phyloP scores from a whole-genome alignment of 2,797 vertebrate species.

The Chrosomus eos region DNA sequence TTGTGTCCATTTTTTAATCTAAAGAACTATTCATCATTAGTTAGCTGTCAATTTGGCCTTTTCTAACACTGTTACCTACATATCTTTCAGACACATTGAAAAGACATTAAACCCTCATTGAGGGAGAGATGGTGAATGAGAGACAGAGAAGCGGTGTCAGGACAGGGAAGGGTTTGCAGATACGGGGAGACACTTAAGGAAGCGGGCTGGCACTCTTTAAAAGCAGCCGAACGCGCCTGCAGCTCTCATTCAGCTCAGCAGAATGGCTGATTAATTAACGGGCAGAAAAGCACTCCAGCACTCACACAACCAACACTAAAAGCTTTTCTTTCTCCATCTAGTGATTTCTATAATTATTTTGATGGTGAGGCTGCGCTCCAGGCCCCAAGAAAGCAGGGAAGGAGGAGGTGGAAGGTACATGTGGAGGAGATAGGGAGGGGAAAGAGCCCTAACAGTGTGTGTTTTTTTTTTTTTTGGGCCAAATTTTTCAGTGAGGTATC shows the following conservation, averaged over 20 bases:
- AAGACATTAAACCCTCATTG: conserved; percentile 36
- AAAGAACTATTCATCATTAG: background rate
- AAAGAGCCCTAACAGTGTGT: conserved; percentile 29
- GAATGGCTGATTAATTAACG: conserved; percentile 77
- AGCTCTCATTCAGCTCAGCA: conserved; percentile 65
- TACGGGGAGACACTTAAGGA: conserved; percentile 58
- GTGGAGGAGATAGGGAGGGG: background rate
- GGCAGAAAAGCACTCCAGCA: conserved; percentile 68
- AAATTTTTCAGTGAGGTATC: conserved; percentile 41
- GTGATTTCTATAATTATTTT: conserved; percentile 66
- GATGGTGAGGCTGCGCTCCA: conserved; percentile 52
- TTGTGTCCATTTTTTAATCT: background rate
- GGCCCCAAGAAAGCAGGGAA: conserved; percentile 43
- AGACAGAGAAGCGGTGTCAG: conserved; percentile 25
- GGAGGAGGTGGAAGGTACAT: conserved; percentile 16
- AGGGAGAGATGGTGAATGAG: background rate
- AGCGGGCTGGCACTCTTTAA: conserved; percentile 64
- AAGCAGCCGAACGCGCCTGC: conserved; percentile 54
- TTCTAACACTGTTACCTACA: conserved; percentile 26
- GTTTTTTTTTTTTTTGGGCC: conserved; percentile 4
- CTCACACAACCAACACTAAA: conserved; percentile 73
- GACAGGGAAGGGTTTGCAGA: conserved; percentile 25
- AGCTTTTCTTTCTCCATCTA: conserved; percentile 65
- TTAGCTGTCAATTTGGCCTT: background rate
- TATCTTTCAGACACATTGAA: conserved; percentile 23